Base-by-base conservation (phyloP, 2,797 vertebrate genomes). In the Tinamus major region DNA sequence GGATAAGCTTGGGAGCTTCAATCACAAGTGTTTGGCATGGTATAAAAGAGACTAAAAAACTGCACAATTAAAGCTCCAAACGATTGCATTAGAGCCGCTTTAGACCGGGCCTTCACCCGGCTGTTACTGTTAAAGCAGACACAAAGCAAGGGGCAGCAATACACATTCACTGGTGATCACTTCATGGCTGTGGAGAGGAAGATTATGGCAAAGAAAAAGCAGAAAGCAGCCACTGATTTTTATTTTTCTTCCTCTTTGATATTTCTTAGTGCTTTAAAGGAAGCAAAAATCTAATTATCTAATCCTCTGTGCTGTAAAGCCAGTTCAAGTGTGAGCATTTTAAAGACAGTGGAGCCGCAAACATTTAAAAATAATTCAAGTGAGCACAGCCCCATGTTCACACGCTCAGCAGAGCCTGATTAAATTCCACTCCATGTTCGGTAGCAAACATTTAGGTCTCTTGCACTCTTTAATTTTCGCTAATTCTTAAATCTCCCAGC, bases 231-330 rank as follows among this genome's bases (percentile, higher is more conserved):
- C 1, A 56, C 7, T 58, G 48, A 91, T 91, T 88, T 87, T 37
- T 79, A 59, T 10, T 86, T 74, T 77, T 77, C 31, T 91, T 82
- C 24, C 8, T 84, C 48, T 21, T 31, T 68, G 15, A 46, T 31
- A 6, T 82, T 61, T 21, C 62, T 78, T 53, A n/a, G 21, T 59
- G 29, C 53, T 80, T 53, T 53, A 63, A 64, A 11, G 12, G 61
- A 80, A 86, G 71, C 26, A 71, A 85, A 87, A 80, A 29, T 17
- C 41, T 89, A 56, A 89, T 88, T 55, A 35, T 5, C 41, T 87
- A 17, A 63, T 69, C 41, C 42, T 46, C 49, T 65, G 76, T 49
- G n/a, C 42, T 81, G 41, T 27, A 64, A 71, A 78, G 10, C 18
- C 29, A 67, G 3, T 48, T 88, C 33, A 67, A 91, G 37, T 1